Evolutionary conservation across 53 echinoderm and acorn worm genomes (phyloP).

Genomic region (Echinometra lucunter): DNA sequence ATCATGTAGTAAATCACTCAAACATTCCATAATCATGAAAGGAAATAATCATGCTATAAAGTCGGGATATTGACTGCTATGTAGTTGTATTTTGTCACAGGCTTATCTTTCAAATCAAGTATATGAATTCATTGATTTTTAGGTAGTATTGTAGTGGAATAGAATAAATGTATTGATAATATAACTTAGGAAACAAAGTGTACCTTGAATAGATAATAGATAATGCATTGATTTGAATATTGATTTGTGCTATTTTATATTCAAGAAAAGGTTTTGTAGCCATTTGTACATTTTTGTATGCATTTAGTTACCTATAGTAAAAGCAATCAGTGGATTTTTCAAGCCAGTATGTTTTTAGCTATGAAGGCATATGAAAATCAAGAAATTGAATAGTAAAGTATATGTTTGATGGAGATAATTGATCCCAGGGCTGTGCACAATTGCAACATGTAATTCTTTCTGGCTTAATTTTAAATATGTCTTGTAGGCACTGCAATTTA

Average conservation of each 20-base stretch:
- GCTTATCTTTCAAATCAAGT: background rate
- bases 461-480: background rate
- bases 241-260: constrained; percentile 46
- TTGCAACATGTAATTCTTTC: background rate
- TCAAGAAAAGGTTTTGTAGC: background rate
- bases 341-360: background rate
- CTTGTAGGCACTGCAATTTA: background rate
- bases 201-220: background rate
- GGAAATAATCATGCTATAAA: background rate
- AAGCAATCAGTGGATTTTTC: background rate
- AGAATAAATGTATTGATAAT: constrained; percentile 16
- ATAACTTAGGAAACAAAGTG: background rate
- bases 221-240: constrained; percentile 37
- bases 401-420: background rate
- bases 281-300: constrained; percentile 11
- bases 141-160: constrained; percentile 9
- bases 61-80: background rate
- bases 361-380: constrained; percentile 32
- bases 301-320: background rate
- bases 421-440: background rate
- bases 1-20: background rate
- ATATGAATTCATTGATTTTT: background rate
- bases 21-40: constrained; percentile 36
- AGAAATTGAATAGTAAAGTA: background rate
- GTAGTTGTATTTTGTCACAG: background rate